A percentile compares a stretch with the other conserved stretches of the same genome.
Evolutionary conservation across 2,888 invertebrate species (phyloP).

Genomic region (Andrena haemorrhoa): DNA sequence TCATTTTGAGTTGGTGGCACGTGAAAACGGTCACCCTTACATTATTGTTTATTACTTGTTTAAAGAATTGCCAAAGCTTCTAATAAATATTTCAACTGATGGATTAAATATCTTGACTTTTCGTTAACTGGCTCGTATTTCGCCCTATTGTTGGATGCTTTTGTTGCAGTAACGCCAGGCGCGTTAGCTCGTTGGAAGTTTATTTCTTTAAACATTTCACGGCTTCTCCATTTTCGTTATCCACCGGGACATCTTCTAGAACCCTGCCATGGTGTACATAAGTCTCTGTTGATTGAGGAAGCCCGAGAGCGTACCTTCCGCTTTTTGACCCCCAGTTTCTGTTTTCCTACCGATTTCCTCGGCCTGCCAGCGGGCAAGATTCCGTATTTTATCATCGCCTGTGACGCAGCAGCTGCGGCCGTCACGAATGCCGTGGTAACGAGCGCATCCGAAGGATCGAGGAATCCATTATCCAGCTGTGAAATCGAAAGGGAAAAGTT

Average conservation of each 20-base stretch:
- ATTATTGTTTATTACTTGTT: too few relatives aligned
- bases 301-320: slow-evolving; percentile 17
- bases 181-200: too few relatives aligned
- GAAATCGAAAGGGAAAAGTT: slow-evolving; percentile 79
- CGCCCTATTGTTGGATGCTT: too few relatives aligned
- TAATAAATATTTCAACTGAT: too few relatives aligned
- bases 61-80: too few relatives aligned
- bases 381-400: slow-evolving; percentile 56
- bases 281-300: neutral
- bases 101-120: too few relatives aligned
- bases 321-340: slow-evolving; percentile 5
- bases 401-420: slow-evolving; percentile 79
- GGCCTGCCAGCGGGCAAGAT: slow-evolving; percentile 20
- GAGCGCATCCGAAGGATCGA: slow-evolving; percentile 84
- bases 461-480: slow-evolving; percentile 82
- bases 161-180: too few relatives aligned
- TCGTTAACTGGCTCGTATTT: too few relatives aligned
- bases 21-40: too few relatives aligned
- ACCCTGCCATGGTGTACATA: neutral
- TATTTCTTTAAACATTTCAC: too few relatives aligned
- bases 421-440: slow-evolving; percentile 83
- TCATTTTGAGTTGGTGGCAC: too few relatives aligned
- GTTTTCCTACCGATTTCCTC: slow-evolving; percentile 36
- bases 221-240: too few relatives aligned
- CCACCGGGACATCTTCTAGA: neutral